These are phyloP conservation scores for Drosophila ananassae DNA, from an alignment of 1,140 invertebrate species.

Conservation along the genomic window DNA sequence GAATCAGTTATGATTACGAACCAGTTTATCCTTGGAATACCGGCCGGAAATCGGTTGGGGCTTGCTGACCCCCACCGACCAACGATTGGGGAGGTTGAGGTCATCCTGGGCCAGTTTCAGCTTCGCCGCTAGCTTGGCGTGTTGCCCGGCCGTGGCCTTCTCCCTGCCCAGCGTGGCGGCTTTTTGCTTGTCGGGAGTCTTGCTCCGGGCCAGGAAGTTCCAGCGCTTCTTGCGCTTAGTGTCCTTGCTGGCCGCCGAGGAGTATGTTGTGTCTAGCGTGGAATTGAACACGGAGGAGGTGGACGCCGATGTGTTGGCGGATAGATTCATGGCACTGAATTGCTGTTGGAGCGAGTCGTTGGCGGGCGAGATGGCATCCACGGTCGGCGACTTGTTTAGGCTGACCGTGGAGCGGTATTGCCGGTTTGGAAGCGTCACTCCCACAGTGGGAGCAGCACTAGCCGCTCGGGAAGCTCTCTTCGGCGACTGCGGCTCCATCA, in stretches of 20 bases:
- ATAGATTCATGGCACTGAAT: constrained; percentile 81
- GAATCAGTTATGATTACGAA: constrained; percentile 56
- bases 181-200: constrained; percentile 85
- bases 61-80: constrained; percentile 88
- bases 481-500: constrained; percentile 70
- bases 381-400: constrained; percentile 51
- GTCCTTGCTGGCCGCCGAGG: constrained; percentile 84
- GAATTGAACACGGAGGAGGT: constrained; percentile 66
- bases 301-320: constrained; percentile 66
- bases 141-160: constrained; percentile 73
- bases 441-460: constrained; percentile 73
- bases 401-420: constrained; percentile 68
- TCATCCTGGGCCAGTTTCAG: constrained; percentile 84
- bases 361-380: constrained; percentile 56
- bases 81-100: constrained; percentile 85
- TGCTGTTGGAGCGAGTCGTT: constrained; percentile 68
- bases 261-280: constrained; percentile 65
- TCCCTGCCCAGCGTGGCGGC: constrained; percentile 88
- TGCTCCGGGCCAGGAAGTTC: constrained; percentile 87
- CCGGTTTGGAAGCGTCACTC: constrained; percentile 64
- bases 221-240: constrained; percentile 86
- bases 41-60: constrained; percentile 88
- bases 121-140: constrained; percentile 84
- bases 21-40: constrained; percentile 91
- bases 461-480: constrained; percentile 59